phyloP scores from a whole-genome alignment of 1,140 invertebrate genomes.

The Telenomus remus region DNA sequence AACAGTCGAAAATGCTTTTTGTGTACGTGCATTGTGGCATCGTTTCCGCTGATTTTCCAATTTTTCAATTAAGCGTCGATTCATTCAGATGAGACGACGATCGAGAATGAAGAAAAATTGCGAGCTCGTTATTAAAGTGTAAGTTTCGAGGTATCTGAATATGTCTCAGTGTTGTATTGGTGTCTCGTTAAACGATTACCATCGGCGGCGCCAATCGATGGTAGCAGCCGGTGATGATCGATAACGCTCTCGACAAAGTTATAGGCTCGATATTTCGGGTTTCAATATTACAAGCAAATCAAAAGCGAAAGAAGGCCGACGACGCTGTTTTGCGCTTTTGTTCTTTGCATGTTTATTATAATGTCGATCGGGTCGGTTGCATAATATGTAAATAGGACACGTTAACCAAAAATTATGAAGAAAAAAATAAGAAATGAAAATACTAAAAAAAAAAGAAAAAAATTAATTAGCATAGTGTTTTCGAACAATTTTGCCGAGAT shows the following conservation, averaged over 20 bases:
- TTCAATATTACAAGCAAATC: slow-evolving; percentile 42
- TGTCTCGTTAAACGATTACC: slow-evolving; percentile 39
- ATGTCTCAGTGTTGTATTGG: slow-evolving; percentile 54
- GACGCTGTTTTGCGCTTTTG: slow-evolving; percentile 44
- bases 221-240: slow-evolving; percentile 9
- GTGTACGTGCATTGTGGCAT: slow-evolving; percentile 33
- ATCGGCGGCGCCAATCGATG: background rate
- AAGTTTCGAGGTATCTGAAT: slow-evolving; percentile 43
- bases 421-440: slow-evolving; percentile 11
- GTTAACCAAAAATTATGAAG: slow-evolving; percentile 20
- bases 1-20: slow-evolving; percentile 32
- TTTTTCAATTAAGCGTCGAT: slow-evolving; percentile 34
- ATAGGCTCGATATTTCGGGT: slow-evolving; percentile 31
- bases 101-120: background rate
- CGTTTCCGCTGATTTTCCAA: slow-evolving; percentile 35
- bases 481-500: slow-evolving; percentile 7
- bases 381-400: slow-evolving; percentile 38
- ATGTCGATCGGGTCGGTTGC: slow-evolving; percentile 45
- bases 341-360: slow-evolving; percentile 41
- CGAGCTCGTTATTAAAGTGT: slow-evolving; percentile 20
- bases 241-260: slow-evolving; percentile 29
- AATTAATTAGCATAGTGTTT: slow-evolving; percentile 30
- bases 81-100: slow-evolving; percentile 2
- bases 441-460: slow-evolving; percentile 13
- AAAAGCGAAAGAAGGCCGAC: slow-evolving; percentile 36